A percentile compares a stretch with the other conserved stretches of the same genome.
phyloP scores from a whole-genome alignment of 2,888 invertebrate genomes.

The Liopterus haemorrhoidalis region DNA sequence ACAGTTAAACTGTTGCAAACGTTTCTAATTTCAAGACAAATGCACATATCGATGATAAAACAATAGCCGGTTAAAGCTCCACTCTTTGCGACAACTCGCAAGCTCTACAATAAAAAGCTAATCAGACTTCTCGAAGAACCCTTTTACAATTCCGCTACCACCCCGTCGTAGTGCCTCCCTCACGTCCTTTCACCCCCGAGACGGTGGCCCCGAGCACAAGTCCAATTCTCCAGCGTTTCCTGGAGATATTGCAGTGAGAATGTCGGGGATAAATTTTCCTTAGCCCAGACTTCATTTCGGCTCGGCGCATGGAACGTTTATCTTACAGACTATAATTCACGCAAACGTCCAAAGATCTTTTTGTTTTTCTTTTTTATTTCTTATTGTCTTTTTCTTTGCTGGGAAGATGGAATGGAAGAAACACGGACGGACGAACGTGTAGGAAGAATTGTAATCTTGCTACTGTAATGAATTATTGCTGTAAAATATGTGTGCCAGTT shows the following conservation, averaged over 20 bases:
- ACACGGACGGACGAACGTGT: conserved; percentile 19
- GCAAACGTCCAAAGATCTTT: conserved; percentile 41
- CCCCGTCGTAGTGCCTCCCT: no score
- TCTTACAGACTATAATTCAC: conserved; percentile 64
- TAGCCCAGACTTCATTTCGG: conserved; percentile 61
- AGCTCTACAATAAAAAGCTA: conserved; percentile 25
- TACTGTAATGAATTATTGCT: conserved; percentile 23
- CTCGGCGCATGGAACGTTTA: conserved; percentile 65
- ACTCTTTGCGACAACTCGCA: no score
- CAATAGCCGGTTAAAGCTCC: no score
- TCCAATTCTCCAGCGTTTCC: conserved; percentile 20
- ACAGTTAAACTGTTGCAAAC: neutral
- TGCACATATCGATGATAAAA: conserved; percentile 1
- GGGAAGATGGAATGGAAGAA: conserved; percentile 10
- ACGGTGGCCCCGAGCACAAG: conserved; percentile 5
- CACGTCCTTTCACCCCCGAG: no score
- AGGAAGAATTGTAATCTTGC: conserved; percentile 23
- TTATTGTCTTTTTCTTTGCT: conserved; percentile 19
- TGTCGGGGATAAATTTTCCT: conserved; percentile 22
- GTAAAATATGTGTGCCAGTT: conserved; percentile 17
- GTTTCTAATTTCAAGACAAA: neutral
- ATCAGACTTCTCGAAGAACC: conserved; percentile 19
- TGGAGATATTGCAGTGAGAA: conserved; percentile 23
- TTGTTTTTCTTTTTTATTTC: conserved; percentile 25
- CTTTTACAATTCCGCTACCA: conserved; percentile 23